Evolutionary conservation across 2,113 vertebrate genomes (phyloP), one percentile per base, ranked within the genome.

Genomic region (Myotis yumanensis): DNA sequence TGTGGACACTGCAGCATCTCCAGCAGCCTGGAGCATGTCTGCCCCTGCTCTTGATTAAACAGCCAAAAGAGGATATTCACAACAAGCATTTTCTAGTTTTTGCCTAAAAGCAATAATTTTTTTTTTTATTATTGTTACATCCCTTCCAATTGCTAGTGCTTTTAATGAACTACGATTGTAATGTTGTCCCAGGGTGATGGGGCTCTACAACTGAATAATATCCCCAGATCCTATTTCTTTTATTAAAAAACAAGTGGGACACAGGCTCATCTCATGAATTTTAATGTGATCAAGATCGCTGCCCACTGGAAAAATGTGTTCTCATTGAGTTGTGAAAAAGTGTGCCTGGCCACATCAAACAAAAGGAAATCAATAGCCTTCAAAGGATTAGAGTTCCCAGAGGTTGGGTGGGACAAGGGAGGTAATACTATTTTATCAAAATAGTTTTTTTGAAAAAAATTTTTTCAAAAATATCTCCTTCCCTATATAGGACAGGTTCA

Each of bases 241-340:
- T 97, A 89, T 87, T 95, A 62, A 91, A 96, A 80, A 95, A 92
- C 91, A 90, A 87, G 93, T 73, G 54, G 79, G 69, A 43, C 77
- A 88, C 69, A 84, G 52, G 32, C 30, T 83, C 76, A 89, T 94
- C 90, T 94, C 96, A 91, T 96, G 82, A 98, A 97, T 96, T 54
- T 40, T 80, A 82, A 77, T 57, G 15, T 87, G 57, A 76, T 37
- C 87, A 59, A 96, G 89, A 88, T 51, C 25, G 0, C 69, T 91
- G 93, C 86, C 93, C 88, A 75, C 79, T 89, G 69, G 93, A 98
- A 97, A 97, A 68, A 71, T n/a, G 51, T 18, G 73, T 18, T 76
- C 35, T 97, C 92, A 59, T 43, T 96, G 95, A 81, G 88, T 54
- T 51, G 0, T n/a, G 76, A 94, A 76, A 91, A 94, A 96, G 46